Evolutionary conservation across 2,888 invertebrate genomes (phyloP), one percentile per base, ranked within the genome.

Genomic region (Agrilus biguttatus): DNA sequence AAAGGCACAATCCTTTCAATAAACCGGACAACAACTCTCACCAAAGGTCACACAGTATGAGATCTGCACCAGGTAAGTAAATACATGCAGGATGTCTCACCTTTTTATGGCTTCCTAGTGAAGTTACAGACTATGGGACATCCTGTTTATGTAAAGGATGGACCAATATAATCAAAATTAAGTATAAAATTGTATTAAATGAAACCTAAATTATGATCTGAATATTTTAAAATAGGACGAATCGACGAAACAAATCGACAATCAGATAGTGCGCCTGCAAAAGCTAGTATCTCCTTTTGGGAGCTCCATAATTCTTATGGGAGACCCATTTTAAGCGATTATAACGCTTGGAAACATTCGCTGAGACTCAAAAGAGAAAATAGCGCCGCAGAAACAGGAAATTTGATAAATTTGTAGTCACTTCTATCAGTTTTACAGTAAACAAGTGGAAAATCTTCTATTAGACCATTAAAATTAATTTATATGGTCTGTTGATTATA

Each of bases 1-100:
- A 80, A 50, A 69, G 88, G 8, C 80, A 85, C 60, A 89, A 89
- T 64, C 88, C 88, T 2, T 88, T 89, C 59, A 86, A 89, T 64
- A 75, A 75, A 51, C 70, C 72, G 3, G 66, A 65, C 2, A 51
- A 45, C 38, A 55, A 49, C 41, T 51, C 68, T 2, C 72, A 73
- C 52, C 69, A 70, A 46, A 62, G 73, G 44, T 72, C 73, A 2
- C 70, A 72, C 44, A 74, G 72, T 53, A 66, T 72, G 45, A 63
- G 73, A 49, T 69, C 71, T 2, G 68, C 67, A 8, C 67, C 71
- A 19, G 68, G 70, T 62, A 66, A 55, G 44, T 45, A 14, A 34
- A 36, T 35, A 42, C 10, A 10, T 28, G 10, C 10, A 2, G 10
- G 7, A 5, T n/a, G 21, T 21, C 6, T 21, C 7, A 21, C 5